Evolutionary conservation across 2,113 vertebrate species (phyloP), one percentile per base, ranked within the genome.

Genomic region (Myrmophylax atrothorax): DNA sequence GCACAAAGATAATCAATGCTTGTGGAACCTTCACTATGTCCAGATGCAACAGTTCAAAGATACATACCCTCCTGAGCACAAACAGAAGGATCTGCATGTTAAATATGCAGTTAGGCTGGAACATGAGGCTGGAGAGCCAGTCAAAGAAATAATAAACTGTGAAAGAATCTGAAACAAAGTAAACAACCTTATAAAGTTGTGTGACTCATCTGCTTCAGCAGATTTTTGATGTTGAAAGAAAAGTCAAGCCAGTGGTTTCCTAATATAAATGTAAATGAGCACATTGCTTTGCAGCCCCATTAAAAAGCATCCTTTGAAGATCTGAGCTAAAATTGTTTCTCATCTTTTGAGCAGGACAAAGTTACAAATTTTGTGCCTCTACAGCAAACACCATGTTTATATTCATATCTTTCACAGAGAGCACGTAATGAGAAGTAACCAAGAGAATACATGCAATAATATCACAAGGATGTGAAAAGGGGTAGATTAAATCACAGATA

Each of bases 101-200:
- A 97, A 97, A 74, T 90, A 90, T 58, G 89, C 58, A 89, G 73
- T 83, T 87, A 82, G 86, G 47, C 44, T 74, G 73, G 82, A 94
- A 95, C n/a, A 76, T 67, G 62, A 95, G 84, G 40, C 64, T 93
- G 70, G 38, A 94, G 38, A 94, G 29, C 18, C 58, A 91, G 49
- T 84, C 52, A 93, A 93, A 95, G 60, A 93, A 96, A 95, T 87
- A 94, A 95, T 84, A 95, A 96, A 89, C 82, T 67, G 47, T 73
- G 84, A 77, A 94, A 93, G 53, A 97, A 94, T 96, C 69, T 95
- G 87, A 87, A 93, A 52, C 3, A 14, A 94, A 96, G 77, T 90
- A 94, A 96, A 94, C 84, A 96, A 29, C 53, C 62, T 78, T 83
- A 55, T 89, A 77, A 94, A 96, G n/a, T 35, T 95, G 38, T 70